Base-by-base conservation (phyloP, 2,888 invertebrate genomes). In the Drosophila bunnanda region DNA sequence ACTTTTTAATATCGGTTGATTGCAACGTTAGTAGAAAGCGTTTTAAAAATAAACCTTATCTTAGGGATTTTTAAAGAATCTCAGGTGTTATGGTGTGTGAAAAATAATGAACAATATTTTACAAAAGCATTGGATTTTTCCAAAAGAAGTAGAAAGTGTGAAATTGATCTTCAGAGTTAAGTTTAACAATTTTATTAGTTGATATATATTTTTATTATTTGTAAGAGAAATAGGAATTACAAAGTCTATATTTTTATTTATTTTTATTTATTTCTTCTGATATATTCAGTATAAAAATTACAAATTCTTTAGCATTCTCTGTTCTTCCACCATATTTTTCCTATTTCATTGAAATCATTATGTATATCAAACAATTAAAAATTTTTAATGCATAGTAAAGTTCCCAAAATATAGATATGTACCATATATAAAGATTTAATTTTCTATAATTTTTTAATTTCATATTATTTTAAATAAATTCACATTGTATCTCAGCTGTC, bases 1-100 rank as follows among this genome's bases (percentile, higher is more conserved):
- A 38, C 32, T 9, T 46, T 9, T 39, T 48, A 13, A 32, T 32
- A 39, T 59, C 55, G 17, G 32, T 17, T 52, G 50, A 52, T 52
- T 52, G 32, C 50, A 52, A 34, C 34, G 50, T 52, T 52, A 52
- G 50, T 34, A 22, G 22, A 22, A 22, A 6, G 22, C 32, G 22
- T 34, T 15, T 34, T 34, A 22, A 20, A 34, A 34, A 15, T 3
- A 22, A 22, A 13, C 15, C 15, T 0, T 15, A 22, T 34, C 22
- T 52, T 15, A 15, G 15, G 15, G 20, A 22, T 50, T 50, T 34
- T 20, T 13, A 4, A 5, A 5, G 32, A 50, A 30, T 32, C 20
- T 50, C 5, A 2, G 50, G 9, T 15, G 12, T 8, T 12, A 7
- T 30, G 4, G 13, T 20, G 13, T 4, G 8, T 43, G 20, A 20